A percentile compares a stretch with the other conserved stretches of the same genome.
Conservation (phyloP, 2,113 vertebrate genomes). For the Eulacestoma nigropectus region DNA sequence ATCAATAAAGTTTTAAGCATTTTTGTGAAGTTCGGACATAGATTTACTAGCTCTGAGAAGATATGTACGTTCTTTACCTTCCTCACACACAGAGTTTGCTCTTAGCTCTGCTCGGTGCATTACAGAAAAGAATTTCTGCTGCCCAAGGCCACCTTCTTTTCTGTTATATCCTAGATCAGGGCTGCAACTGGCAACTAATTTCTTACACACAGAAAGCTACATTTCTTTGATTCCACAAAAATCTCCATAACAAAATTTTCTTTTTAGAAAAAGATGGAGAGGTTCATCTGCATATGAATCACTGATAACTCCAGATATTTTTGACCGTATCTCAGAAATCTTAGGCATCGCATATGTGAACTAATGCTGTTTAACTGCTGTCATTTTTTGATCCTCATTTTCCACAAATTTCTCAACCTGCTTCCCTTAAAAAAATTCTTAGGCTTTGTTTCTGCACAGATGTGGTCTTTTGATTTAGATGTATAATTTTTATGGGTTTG, state of each 20-base stretch:
- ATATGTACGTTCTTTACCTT: not conserved
- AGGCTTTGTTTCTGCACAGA: not conserved
- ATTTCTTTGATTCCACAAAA: not conserved
- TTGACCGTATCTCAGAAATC: not conserved
- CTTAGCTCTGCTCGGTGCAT: not conserved
- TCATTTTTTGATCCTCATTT: not conserved
- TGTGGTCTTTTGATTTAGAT: not conserved
- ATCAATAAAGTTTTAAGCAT: not conserved
- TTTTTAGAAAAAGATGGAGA: not conserved
- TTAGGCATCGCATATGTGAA: rapidly evolving
- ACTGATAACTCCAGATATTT: not conserved
- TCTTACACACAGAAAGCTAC: not conserved
- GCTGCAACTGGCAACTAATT: not conserved
- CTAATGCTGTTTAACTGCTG: not conserved
- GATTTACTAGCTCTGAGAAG: not conserved
- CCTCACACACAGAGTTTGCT: not conserved
- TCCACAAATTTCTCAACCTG: not conserved
- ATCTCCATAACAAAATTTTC: not conserved
- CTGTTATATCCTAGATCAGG: not conserved
- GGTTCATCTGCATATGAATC: not conserved
- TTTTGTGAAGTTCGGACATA: not conserved
- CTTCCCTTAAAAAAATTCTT: not conserved
- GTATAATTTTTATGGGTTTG: not conserved
- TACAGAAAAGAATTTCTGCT: not conserved
- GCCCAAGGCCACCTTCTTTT: not conserved